Evolutionary conservation across 2,888 invertebrate genomes (phyloP).

Genomic region (Tachystola acroxantha): DNA sequence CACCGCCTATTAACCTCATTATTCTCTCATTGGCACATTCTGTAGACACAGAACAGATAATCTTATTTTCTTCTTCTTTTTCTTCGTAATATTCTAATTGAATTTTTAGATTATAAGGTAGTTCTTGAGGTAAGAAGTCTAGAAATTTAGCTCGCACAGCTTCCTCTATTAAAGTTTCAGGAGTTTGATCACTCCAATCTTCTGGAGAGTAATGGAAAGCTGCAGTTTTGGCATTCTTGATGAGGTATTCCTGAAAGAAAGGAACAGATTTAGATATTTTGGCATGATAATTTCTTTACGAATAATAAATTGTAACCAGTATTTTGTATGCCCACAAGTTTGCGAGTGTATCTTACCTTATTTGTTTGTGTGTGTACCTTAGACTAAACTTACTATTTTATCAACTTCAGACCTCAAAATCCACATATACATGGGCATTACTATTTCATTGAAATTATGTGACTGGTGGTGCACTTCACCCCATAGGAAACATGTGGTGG

Average conservation of each 20-base stretch:
- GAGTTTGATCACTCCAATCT: constrained; percentile 85
- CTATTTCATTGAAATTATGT: too few relatives aligned
- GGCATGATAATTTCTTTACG: too few relatives aligned
- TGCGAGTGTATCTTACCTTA: too few relatives aligned
- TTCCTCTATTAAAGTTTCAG: constrained; percentile 82
- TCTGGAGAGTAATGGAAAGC: constrained; percentile 83
- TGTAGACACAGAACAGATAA: constrained; percentile 77
- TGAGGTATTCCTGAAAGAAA: constrained; percentile 80
- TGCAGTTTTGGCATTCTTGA: constrained; percentile 81
- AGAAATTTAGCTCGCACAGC: constrained; percentile 90
- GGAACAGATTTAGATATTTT: background rate
- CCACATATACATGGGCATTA: too few relatives aligned
- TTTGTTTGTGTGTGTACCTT: too few relatives aligned
- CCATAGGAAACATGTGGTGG: too few relatives aligned
- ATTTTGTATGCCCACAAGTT: too few relatives aligned
- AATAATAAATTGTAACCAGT: too few relatives aligned
- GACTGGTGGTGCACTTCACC: too few relatives aligned
- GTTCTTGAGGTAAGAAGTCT: constrained; percentile 89
- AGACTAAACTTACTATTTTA: too few relatives aligned
- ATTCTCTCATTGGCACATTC: constrained; percentile 81
- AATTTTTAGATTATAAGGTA: constrained; percentile 88
- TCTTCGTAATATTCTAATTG: constrained; percentile 82
- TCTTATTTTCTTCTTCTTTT: constrained; percentile 64
- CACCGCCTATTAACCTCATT: constrained; percentile 82
- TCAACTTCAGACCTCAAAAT: too few relatives aligned